Base-by-base conservation (phyloP, 2,113 vertebrate species). In the Proteles cristata region DNA sequence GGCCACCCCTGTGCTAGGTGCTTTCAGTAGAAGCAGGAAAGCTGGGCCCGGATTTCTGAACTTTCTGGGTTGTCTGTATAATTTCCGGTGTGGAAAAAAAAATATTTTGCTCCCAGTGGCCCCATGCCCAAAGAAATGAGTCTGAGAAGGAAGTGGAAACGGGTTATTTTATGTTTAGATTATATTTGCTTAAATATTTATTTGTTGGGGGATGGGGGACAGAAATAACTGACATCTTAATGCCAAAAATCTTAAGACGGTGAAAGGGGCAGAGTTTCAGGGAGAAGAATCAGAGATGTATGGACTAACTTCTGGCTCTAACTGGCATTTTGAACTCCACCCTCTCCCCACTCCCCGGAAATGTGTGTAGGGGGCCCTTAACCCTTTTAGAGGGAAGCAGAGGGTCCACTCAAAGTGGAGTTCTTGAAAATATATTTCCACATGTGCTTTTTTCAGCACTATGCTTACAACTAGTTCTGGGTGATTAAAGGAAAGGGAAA, bases 121-220 rank as follows among this genome's bases (percentile, higher is more conserved):
- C 93, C 95, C 97, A 53, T 98, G 96, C 98, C 98, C 98, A 98
- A 98, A 98, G 97, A 94, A 98, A 97, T 97, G 96, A 90, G 73
- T 97, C 96, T 98, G 98, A 97, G 96, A 98, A 97, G 97, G 93
- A 98, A 98, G 89, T 98, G 95, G 97, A 99, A 99, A 99, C 96
- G 98, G 99, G 98, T 99, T 99, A 95, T 99, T 99, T 98, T 99
- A 94, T 98, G 98, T 97, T 98, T 98, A 98, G 96, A 91, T 97
- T 98, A 94, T 98, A 97, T 98, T 99, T 93, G 97, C n/a, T 28
- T 98, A 98, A 98, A 97, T 99, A 99, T 99, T 99, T 99, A 99
- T 99, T 99, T 98, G 97, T 98, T 97, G 93, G 7, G 81, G 97
- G 97, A 97, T 95, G 80, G 80, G 79, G 23, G 48, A 66, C 93